These are phyloP conservation scores for Podarcis siculus DNA, from an alignment of 2,797 vertebrate species.

Conservation along the genomic window DNA sequence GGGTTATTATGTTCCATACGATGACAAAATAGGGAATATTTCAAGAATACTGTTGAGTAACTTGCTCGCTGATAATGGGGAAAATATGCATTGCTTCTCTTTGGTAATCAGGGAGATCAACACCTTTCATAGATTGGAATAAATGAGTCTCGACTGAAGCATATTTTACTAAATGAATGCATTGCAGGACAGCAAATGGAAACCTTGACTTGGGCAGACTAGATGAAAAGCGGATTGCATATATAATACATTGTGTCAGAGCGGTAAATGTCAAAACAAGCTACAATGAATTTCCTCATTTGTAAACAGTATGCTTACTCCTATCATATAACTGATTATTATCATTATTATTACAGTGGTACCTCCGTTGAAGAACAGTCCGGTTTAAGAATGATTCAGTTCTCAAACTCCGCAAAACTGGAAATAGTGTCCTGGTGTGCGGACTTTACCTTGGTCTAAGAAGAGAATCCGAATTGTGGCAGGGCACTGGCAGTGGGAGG, in stretches of 20 bases:
- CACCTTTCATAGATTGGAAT: not conserved
- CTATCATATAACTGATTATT: not conserved
- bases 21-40: not conserved
- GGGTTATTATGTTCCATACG: not conserved
- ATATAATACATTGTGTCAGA: not conserved
- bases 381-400: too few relatives aligned
- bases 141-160: not conserved
- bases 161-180: not conserved
- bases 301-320: not conserved
- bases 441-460: too few relatives aligned
- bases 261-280: not conserved
- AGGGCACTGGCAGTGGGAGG: too few relatives aligned
- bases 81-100: not conserved
- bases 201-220: not conserved
- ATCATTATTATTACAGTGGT: too few relatives aligned
- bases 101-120: not conserved
- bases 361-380: too few relatives aligned
- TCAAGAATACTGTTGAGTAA: too few relatives aligned
- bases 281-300: not conserved
- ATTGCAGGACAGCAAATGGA: not conserved
- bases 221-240: not conserved
- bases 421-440: too few relatives aligned
- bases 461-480: too few relatives aligned
- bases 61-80: not conserved
- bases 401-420: too few relatives aligned